A percentile compares a stretch with the other conserved stretches of the same genome.
phyloP scores from a whole-genome alignment of 2,113 vertebrate genomes.

The Pagrus major region DNA sequence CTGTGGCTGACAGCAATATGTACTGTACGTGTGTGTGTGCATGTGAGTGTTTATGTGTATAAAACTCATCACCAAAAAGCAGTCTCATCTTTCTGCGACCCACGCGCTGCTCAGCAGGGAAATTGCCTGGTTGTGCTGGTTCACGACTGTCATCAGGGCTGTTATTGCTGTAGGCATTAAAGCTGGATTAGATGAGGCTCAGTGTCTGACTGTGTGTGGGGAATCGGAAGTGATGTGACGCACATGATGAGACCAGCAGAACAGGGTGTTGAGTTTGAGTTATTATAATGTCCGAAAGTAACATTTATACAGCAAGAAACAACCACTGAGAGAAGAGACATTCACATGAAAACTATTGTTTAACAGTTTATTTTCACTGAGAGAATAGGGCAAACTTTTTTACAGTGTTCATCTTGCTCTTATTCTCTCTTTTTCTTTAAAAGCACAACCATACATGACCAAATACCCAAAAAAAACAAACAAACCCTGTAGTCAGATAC shows the following conservation, averaged over 20 bases:
- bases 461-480: too few species aligned
- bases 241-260: not conserved
- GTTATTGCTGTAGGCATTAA: constrained; percentile 26
- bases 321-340: not conserved
- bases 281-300: not conserved
- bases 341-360: not conserved
- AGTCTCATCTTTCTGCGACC: constrained; percentile 1
- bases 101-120: not conserved
- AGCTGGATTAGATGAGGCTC: constrained; percentile 55
- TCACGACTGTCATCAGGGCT: constrained; percentile 5
- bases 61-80: constrained; percentile 38
- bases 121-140: constrained; percentile 7
- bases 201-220: constrained; percentile 35
- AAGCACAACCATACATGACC: too few species aligned
- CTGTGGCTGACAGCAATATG: constrained; percentile 1
- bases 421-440: too few species aligned
- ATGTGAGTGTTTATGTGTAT: constrained; percentile 5
- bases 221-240: constrained; percentile 39
- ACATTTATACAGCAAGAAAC: not conserved
- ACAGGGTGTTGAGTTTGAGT: not conserved
- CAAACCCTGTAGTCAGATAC: too few species aligned
- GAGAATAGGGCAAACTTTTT: too few species aligned
- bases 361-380: too few species aligned
- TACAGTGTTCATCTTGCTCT: too few species aligned
- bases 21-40: not conserved